Conservation (phyloP, 1,140 invertebrate genomes). For the Oppia nitens region DNA sequence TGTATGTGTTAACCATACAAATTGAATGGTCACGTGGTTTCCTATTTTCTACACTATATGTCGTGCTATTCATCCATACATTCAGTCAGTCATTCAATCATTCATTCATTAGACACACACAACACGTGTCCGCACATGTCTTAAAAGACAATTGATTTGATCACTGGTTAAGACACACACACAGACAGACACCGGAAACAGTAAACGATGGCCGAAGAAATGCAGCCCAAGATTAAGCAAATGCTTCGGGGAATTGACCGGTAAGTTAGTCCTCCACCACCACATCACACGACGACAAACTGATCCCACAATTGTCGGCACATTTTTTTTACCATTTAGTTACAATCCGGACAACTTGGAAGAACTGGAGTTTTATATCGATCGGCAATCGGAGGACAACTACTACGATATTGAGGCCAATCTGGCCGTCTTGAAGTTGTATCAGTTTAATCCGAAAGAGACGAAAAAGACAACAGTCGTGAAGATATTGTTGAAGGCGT, state of each 20-base stretch:
- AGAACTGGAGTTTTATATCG: conserved; percentile 76
- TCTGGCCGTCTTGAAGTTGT: conserved; percentile 55
- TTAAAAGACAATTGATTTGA: background rate
- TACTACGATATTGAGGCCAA: conserved; percentile 92
- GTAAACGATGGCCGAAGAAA: background rate
- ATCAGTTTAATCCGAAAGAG: conserved; percentile 82
- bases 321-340: background rate
- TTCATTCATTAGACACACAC: background rate
- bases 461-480: conserved; percentile 62
- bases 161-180: background rate
- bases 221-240: background rate
- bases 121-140: background rate
- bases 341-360: conserved; percentile 87
- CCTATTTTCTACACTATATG: too few species aligned
- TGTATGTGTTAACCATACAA: too few species aligned
- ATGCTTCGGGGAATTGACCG: background rate
- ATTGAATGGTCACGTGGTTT: too few species aligned
- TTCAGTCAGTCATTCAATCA: conserved; percentile 19
- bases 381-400: conserved; percentile 79
- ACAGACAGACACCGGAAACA: background rate
- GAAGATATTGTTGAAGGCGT: conserved; percentile 75
- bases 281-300: too few species aligned
- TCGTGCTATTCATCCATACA: background rate
- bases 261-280: background rate
- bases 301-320: background rate